Base-by-base conservation (phyloP, 2,888 invertebrate genomes). In the Synergus itoensis region DNA sequence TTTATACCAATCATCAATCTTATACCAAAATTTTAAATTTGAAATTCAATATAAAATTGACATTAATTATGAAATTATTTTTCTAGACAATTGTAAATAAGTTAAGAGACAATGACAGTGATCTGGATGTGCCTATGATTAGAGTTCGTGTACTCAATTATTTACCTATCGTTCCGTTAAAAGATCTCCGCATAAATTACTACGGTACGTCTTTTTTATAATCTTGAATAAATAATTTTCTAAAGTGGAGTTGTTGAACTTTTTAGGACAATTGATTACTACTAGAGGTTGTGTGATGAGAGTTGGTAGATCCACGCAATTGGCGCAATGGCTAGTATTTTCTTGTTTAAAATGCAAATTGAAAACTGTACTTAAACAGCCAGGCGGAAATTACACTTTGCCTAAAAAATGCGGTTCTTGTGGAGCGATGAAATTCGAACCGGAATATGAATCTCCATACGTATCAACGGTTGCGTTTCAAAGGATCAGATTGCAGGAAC, bases 261-360 rank as follows among this genome's bases (percentile, higher is more conserved):
- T 81, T 88, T 62, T 79, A 95, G 96, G 95, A 7, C 96, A 96
- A 92, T 90, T 98, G 84, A 95, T 97, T 40, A 94, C 96, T 41
- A 94, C 98, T 4, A 95, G 96, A 89, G 98, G 98, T 0, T 97
- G 97, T 63, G 97, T 98, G 0, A 96, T 97, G 81, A 94, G 96
- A 90, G 96, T 97, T 4, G 95, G 97, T 18, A 95, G 95, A 88
- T 94, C 96, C 0, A 96, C 96, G 81, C 94, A 97, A 1, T 93
- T 96, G 36, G 95, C 96, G 85, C 95, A 95, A 9, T 95, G 96
- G 91, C 94, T 98, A 93, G 96, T 96, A 0, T 98, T 97, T 93
- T 93, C 94, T 83, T 98, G 98, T 90, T 93, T 93, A 8, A 93
- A 93, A 77, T 98, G 98, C 90, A 93, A 94, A 86, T 69, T 87